Conservation (phyloP, 2,797 vertebrate genomes). For the Pangasius djambal region DNA sequence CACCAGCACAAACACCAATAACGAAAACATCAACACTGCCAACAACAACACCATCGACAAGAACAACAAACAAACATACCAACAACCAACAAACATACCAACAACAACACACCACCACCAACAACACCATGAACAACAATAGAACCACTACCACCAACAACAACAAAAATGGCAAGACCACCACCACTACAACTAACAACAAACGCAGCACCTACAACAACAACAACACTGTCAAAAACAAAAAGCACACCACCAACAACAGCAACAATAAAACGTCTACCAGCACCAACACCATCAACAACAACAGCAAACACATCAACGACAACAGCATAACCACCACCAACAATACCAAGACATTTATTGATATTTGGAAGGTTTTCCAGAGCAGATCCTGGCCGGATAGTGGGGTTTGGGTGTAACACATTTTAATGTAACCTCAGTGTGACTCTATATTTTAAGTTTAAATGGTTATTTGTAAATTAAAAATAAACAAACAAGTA, state of each 20-base stretch:
- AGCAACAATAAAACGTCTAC: too few relatives aligned
- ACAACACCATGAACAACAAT: too few relatives aligned
- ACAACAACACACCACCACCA: not conserved
- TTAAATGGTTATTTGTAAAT: not conserved
- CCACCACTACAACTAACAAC: not conserved
- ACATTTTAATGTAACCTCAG: not conserved
- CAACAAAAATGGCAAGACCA: not conserved
- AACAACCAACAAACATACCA: not conserved
- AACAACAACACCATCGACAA: not conserved
- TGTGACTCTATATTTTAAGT: not conserved
- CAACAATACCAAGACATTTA: not conserved
- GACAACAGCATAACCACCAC: not conserved
- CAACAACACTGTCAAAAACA: not conserved
- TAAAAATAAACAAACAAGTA: not conserved
- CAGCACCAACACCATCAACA: not conserved
- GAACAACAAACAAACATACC: not conserved
- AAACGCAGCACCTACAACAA: not conserved
- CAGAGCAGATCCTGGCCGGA: not conserved
- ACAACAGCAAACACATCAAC: too few relatives aligned
- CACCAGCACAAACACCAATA: not conserved
- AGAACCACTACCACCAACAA: not conserved
- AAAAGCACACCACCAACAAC: not conserved
- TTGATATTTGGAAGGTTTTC: not conserved
- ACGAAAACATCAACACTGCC: not conserved
- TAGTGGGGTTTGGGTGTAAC: not conserved